Evolutionary conservation across 2,797 vertebrate species (phyloP), one percentile per base, ranked within the genome.

Genomic region (Poeciliopsis gracilis): DNA sequence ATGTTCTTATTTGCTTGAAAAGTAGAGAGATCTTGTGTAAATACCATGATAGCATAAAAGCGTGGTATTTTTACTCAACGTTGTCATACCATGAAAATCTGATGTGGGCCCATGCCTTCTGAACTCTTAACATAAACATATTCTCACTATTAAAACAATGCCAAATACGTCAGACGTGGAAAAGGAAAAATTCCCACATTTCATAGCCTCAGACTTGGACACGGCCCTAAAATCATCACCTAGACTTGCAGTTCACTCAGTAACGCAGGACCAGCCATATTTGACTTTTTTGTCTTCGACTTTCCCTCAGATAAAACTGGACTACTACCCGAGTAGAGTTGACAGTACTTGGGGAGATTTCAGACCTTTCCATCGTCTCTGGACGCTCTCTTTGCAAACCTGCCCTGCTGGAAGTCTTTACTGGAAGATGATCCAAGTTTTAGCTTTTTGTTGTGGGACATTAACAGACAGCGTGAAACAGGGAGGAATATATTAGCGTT

Each of bases 381-480:
- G 81, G 13, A n/a, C 23, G 41, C 47, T 80, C 77, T 81, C 36
- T 70, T 78, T 76, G 57, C 79, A 73, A 78, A 49, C 1, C 20
- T 11, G 63, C n/a, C 78, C 36, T 69, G 66, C 80, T 82, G 82
- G 78, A 86, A 86, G 87, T 87, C 86, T 87, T 88, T 88, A 82
- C 89, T 86, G 86, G 90, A 73, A 82, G 72, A 84, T 78, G 72
- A 79, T 83, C 79, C 85, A 78, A 77, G 80, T 73, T 86, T 53
- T 84, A 85, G 41, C 38, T 72, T 77, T 81, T 70, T 74, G 69
- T 79, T 74, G 57, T 76, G 67, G 71, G 63, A 41, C 11, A 15
- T 28, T n/a, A 86, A 70, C 41, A 75, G 80, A 80, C 66, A 66
- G 12, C 2, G n/a, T 63, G 47, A 49, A 66, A 76, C 77, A 45